phyloP scores from a whole-genome alignment of 2,797 vertebrate species.

The Columba guinea region DNA sequence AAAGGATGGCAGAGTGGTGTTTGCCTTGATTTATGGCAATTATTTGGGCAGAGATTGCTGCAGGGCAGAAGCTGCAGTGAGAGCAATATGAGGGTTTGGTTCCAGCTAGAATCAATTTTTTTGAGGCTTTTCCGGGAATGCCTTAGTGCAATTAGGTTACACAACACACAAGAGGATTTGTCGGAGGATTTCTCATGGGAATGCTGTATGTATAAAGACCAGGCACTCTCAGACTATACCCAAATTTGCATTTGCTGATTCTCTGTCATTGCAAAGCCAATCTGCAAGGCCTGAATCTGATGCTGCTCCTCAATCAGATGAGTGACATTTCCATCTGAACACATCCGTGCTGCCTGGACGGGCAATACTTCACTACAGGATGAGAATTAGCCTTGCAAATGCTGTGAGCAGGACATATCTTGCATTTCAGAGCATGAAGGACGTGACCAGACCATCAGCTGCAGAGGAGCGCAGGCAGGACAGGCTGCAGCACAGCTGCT shows the following conservation, averaged over 20 bases:
- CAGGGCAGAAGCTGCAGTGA: neutral
- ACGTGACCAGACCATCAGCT: fast-evolving
- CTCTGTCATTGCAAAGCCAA: neutral
- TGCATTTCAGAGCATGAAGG: neutral
- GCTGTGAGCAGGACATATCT: neutral
- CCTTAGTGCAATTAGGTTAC: neutral
- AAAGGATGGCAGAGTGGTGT: neutral
- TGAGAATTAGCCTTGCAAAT: neutral
- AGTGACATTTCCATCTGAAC: neutral
- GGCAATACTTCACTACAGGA: neutral
- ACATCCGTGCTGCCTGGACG: neutral
- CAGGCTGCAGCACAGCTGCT: neutral
- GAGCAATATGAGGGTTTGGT: neutral
- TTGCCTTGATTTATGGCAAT: neutral
- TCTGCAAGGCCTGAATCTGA: neutral
- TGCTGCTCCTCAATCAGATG: neutral
- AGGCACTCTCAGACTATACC: neutral
- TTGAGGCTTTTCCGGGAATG: neutral
- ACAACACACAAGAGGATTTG: neutral
- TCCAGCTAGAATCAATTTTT: neutral
- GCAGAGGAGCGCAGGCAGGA: neutral
- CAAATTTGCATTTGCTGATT: neutral
- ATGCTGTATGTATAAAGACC: neutral
- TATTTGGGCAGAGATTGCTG: neutral
- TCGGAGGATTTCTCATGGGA: neutral